Evolutionary conservation across 1,140 invertebrate species (phyloP), one percentile per base, ranked within the genome.

Genomic region (Maconellicoccus hirsutus): DNA sequence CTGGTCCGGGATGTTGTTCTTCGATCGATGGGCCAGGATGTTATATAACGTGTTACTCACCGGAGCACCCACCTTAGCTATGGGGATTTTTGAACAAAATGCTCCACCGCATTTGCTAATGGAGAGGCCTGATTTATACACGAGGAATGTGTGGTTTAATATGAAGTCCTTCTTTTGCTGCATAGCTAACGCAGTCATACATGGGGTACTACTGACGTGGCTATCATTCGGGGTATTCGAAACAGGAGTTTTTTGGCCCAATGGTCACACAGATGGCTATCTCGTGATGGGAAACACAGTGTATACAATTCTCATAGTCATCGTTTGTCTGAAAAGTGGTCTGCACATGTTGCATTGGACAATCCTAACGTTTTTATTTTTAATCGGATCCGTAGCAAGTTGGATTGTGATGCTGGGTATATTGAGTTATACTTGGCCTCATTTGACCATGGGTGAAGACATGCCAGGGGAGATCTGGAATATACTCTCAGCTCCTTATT

Each of bases 61-160:
- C 59, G 70, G 29, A 21, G 33, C 33, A 8, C 70, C 70, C 12
- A 70, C 72, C 0, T 29, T 72, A 2, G 23, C 59, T 6, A 26
- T 72, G 6, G 72, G 72, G 26, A 14, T 92, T 21, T 83, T 87
- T 0, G 90, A 92, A 74, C 89, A 92, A 75, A 82, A 86, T 69
- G 84, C 85, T 75, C 78, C 82, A 0, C 81, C 85, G 1, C 75
- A 82, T 19, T 78, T 79, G 23, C 80, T 94, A 0, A 77, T 91
- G 69, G 79, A 80, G 76, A 81, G 86, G 42, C 89, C 90, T 1
- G 78, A 82, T 8, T 77, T 92, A 0, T 95, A 94, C 78, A 83
- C 25, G 4, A 39, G 23, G 0, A 42, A 66, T 33, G 23, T n/a
- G 4, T 23, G 38, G 12, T 72, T 72, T 23, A 66, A 52, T 25